phyloP scores from a whole-genome alignment of 2,888 invertebrate species.

The Junonia oenone region DNA sequence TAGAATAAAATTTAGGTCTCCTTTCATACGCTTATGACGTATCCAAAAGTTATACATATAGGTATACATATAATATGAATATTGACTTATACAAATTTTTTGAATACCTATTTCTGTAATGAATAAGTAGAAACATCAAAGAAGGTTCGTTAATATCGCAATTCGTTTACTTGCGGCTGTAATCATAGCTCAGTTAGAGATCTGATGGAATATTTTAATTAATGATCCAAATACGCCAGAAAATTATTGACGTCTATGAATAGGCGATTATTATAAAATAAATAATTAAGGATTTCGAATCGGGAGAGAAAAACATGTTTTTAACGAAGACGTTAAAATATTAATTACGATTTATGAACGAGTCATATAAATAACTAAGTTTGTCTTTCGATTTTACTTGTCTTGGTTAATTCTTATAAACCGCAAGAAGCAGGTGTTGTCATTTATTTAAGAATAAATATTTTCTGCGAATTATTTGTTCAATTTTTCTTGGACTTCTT shows the following conservation, averaged over 20 bases:
- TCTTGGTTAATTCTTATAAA: too few species aligned
- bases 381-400: too few species aligned
- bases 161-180: neutral
- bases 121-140: neutral
- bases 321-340: neutral
- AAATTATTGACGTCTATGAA: neutral
- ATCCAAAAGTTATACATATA: too few species aligned
- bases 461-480: too few species aligned
- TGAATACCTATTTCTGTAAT: too few species aligned
- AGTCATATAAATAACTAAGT: neutral
- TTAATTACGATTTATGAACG: neutral
- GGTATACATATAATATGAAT: too few species aligned
- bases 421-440: too few species aligned
- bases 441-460: too few species aligned
- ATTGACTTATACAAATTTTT: too few species aligned
- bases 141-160: neutral
- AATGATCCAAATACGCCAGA: neutral
- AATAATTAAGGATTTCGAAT: neutral
- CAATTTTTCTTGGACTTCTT: too few species aligned
- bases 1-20: too few species aligned
- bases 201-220: neutral
- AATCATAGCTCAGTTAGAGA: neutral
- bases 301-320: neutral
- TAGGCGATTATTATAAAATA: neutral
- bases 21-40: too few species aligned